These are phyloP conservation scores for Luehdorfia chinensis DNA, from an alignment of 1,140 invertebrate genomes.

Conservation along the genomic window DNA sequence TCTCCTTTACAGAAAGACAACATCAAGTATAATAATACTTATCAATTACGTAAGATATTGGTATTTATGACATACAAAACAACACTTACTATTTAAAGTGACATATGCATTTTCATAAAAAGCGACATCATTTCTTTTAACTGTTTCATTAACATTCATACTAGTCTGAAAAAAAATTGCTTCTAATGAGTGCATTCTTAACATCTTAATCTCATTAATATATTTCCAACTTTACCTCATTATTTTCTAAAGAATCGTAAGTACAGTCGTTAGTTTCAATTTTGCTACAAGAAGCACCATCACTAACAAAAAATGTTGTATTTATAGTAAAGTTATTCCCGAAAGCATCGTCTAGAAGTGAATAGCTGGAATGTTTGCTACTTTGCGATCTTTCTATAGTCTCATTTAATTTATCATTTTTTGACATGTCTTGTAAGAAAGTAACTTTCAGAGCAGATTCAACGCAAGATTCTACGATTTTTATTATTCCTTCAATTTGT, in stretches of 20 bases:
- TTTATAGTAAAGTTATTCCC: conserved; percentile 24
- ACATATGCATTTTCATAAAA: conserved; percentile 57
- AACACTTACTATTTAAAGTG: conserved; percentile 56
- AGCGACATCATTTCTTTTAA: conserved; percentile 24
- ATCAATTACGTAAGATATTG: too few relatives aligned
- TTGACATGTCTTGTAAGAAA: conserved; percentile 22
- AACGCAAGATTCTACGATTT: conserved; percentile 43
- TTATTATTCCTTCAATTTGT: conserved; percentile 26
- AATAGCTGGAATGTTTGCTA: conserved; percentile 38
- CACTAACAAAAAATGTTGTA: conserved; percentile 25
- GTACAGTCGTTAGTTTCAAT: conserved; percentile 5
- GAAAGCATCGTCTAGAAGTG: conserved; percentile 38
- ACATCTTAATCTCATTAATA: too few relatives aligned
- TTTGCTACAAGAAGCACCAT: conserved; percentile 19
- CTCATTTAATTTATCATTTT: neutral
- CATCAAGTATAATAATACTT: conserved; percentile 1
- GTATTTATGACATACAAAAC: too few relatives aligned
- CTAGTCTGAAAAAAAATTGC: neutral
- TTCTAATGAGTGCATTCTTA: too few relatives aligned
- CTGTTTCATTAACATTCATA: conserved; percentile 9
- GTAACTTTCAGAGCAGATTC: conserved; percentile 29
- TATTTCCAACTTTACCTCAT: too few relatives aligned
- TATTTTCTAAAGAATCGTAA: too few relatives aligned
- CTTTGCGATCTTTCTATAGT: conserved; percentile 20
- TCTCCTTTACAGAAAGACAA: conserved; percentile 40